Evolutionary conservation across 1,140 invertebrate species (phyloP).

Genomic region (Drosophila sproati): DNA sequence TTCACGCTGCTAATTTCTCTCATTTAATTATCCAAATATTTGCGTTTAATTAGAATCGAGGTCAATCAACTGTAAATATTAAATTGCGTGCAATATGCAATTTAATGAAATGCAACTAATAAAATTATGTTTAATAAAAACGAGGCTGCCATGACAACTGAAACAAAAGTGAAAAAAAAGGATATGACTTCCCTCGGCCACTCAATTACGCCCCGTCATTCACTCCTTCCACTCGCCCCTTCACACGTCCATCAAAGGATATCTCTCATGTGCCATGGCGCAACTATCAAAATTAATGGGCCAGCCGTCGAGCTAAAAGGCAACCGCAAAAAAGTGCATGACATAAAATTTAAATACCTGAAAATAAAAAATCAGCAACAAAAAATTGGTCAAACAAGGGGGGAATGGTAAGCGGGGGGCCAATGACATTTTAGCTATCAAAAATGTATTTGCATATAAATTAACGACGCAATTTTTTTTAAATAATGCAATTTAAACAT

Average conservation of each 20-base stretch:
- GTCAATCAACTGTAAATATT: conserved; percentile 79
- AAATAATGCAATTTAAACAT: conserved; percentile 82
- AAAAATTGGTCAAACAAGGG: conserved; percentile 11
- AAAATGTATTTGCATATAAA: conserved; percentile 82
- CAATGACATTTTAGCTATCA: conserved; percentile 81
- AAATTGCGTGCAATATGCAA: conserved; percentile 70
- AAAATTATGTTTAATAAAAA: conserved; percentile 78
- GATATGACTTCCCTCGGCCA: conserved; percentile 10
- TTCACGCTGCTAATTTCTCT: conserved; percentile 40
- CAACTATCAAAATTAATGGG: conserved; percentile 81
- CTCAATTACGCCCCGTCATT: neutral
- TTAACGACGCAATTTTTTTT: conserved; percentile 77
- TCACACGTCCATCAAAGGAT: conserved; percentile 63
- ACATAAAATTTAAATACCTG: conserved; percentile 76
- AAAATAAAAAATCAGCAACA: conserved; percentile 31
- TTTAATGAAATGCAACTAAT: conserved; percentile 80
- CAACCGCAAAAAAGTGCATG: conserved; percentile 50
- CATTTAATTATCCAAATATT: conserved; percentile 76
- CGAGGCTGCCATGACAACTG: conserved; percentile 55
- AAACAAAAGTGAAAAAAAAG: conserved; percentile 35
- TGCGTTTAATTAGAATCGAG: conserved; percentile 78
- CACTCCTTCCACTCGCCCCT: neutral
- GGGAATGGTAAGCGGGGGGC: neutral
- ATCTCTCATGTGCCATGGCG: conserved; percentile 62
- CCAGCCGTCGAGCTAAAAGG: conserved; percentile 29